Percentiles rank a stretch among this genome's conserved stretches.
phyloP scores from a whole-genome alignment of 2,113 vertebrate species.

The Phylloscopus whistleri region DNA sequence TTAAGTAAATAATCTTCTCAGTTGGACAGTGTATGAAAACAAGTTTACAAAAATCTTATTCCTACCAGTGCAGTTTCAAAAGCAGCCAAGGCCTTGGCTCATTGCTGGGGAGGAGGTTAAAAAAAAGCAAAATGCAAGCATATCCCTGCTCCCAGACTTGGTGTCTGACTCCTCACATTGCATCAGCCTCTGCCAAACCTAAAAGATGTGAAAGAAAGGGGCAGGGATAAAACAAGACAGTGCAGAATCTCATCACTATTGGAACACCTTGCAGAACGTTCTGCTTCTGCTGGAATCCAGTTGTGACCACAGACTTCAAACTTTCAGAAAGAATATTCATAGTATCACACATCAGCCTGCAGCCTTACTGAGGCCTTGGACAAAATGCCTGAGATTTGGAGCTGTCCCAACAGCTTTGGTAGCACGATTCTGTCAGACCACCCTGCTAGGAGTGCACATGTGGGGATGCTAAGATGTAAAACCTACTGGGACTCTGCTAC shows the following conservation, averaged over 20 bases:
- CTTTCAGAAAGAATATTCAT: background rate
- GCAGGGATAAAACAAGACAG: background rate
- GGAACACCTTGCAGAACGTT: background rate
- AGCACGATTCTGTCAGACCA: fast-evolving
- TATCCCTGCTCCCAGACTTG: background rate
- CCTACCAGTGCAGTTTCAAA: background rate
- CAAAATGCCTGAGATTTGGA: background rate
- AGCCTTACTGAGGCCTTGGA: background rate
- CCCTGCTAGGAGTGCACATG: fast-evolving
- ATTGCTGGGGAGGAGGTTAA: background rate
- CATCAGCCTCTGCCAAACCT: background rate
- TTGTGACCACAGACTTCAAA: background rate
- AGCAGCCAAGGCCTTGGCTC: background rate
- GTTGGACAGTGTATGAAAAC: background rate
- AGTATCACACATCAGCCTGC: background rate
- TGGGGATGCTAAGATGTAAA: background rate
- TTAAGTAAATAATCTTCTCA: background rate
- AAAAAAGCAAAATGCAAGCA: background rate
- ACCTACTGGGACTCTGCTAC: background rate
- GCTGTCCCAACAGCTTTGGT: background rate
- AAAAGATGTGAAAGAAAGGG: background rate
- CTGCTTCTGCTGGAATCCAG: background rate
- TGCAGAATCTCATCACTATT: background rate
- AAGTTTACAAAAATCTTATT: background rate
- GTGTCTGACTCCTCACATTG: background rate